Conservation (phyloP, 1,140 invertebrate species). For the Leptinotarsa texana region DNA sequence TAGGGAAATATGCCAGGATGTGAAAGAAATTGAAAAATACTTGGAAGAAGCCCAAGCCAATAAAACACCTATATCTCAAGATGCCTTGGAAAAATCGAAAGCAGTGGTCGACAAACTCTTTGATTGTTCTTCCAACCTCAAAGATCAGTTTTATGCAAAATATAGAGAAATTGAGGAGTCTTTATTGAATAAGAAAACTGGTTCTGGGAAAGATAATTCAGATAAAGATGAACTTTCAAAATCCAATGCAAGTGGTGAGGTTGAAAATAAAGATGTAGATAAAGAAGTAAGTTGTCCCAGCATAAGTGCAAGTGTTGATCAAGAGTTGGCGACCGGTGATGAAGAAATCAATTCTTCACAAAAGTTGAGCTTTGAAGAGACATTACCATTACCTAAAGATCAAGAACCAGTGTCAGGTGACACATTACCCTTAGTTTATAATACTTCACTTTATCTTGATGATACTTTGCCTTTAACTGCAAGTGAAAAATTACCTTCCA, state of each 20-base stretch:
- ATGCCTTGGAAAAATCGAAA: constrained; percentile 24
- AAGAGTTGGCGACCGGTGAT: no score
- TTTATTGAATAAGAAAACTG: neutral
- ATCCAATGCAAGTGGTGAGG: no score
- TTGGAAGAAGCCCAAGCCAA: constrained; percentile 10
- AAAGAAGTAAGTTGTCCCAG: no score
- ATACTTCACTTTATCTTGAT: neutral
- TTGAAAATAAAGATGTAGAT: no score
- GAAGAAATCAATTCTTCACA: no score
- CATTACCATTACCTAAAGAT: neutral
- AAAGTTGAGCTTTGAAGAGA: no score
- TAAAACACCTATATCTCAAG: neutral
- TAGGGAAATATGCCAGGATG: constrained; percentile 10
- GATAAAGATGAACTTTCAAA: neutral
- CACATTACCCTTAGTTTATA: neutral
- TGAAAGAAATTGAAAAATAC: constrained; percentile 23
- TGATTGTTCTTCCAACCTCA: constrained; percentile 13
- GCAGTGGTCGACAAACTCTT: constrained; percentile 17
- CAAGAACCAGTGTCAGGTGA: neutral
- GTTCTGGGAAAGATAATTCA: neutral
- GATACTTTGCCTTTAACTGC: neutral
- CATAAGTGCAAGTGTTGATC: no score
- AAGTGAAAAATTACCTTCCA: no score
- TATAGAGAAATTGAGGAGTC: neutral
- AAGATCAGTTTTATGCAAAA: constrained; percentile 25